Percentiles rank a stretch among this genome's conserved stretches.
Evolutionary conservation across 2,113 vertebrate species (phyloP).

Genomic region (Alligator sinensis): DNA sequence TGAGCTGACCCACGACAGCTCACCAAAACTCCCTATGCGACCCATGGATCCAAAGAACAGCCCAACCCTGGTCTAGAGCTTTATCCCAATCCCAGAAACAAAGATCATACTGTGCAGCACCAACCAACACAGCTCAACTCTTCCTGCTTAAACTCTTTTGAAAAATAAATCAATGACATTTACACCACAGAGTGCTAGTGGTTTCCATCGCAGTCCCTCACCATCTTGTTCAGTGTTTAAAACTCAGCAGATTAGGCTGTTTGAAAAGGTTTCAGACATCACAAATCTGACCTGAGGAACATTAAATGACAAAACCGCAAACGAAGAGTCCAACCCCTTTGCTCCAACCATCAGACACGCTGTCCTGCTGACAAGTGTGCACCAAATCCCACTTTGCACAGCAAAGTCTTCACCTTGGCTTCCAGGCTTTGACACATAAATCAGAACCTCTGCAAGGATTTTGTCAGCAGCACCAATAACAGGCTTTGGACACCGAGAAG

Average conservation of each 20-base stretch:
- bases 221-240: neutral
- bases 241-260: neutral
- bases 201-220: neutral
- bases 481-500: fast-evolving
- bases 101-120: neutral
- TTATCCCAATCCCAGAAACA: constrained; percentile 27
- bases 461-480: fast-evolving
- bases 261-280: neutral
- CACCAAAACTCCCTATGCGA: too few species aligned
- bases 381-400: neutral
- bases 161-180: neutral
- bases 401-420: neutral
- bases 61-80: neutral
- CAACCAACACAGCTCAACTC: neutral
- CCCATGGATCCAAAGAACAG: too few species aligned
- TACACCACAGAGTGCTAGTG: neutral
- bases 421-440: neutral
- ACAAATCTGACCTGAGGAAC: constrained; percentile 20
- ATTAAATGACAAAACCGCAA: constrained; percentile 23
- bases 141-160: neutral
- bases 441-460: neutral
- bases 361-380: neutral
- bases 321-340: neutral
- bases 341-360: neutral
- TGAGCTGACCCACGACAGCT: too few species aligned